Percentiles rank a stretch among this genome's conserved stretches.
Conservation (phyloP, 1,140 invertebrate species). For the Heliothis virescens region DNA sequence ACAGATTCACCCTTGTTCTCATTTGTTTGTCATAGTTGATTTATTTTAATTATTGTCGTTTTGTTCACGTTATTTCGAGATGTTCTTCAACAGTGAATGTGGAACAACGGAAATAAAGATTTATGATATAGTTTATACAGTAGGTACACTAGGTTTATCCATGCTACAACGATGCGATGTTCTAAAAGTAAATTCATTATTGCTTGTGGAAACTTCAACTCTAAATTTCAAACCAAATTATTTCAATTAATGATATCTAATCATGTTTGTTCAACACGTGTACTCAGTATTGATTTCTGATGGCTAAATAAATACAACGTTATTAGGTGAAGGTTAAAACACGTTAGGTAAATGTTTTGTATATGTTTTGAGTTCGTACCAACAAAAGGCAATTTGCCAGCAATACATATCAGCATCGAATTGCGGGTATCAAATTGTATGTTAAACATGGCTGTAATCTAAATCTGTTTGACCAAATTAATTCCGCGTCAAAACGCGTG, state of each 20-base stretch:
- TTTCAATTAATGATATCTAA: not conserved
- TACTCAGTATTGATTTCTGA: not conserved
- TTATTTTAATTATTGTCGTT: slow-evolving; percentile 64
- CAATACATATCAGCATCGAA: slow-evolving; percentile 30
- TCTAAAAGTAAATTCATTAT: no score
- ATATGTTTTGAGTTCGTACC: slow-evolving; percentile 4
- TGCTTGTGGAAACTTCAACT: no score
- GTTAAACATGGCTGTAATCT: slow-evolving; percentile 53
- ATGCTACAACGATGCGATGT: no score
- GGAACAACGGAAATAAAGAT: no score
- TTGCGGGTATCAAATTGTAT: slow-evolving; percentile 47
- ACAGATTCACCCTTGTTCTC: slow-evolving; percentile 69
- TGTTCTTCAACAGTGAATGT: not conserved
- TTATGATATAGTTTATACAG: no score
- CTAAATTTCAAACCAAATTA: no score
- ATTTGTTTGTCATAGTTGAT: slow-evolving; percentile 65
- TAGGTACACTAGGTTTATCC: no score
- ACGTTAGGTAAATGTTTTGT: not conserved
- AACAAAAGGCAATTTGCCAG: slow-evolving; percentile 23
- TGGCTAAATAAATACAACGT: not conserved
- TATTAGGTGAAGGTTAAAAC: slow-evolving; percentile 4
- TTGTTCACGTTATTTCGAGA: slow-evolving; percentile 39
- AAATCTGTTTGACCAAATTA: slow-evolving; percentile 56
- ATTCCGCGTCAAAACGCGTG: slow-evolving; percentile 48
- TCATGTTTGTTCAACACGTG: not conserved